Conservation (phyloP, 2,888 invertebrate genomes). For the Epinotia ramella region DNA sequence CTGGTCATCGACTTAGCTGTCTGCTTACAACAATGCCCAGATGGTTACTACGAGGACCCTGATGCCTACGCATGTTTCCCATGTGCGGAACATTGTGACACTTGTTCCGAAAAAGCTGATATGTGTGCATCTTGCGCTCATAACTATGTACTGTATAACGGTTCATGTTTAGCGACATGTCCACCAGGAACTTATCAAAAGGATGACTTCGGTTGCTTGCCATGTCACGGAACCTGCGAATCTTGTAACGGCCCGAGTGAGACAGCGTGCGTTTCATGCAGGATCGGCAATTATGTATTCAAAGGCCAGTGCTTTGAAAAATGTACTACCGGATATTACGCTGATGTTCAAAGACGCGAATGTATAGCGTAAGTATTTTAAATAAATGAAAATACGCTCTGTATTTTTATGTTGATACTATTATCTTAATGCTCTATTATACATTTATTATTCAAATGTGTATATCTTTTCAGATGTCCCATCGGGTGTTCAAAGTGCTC, state of each 20-base stretch:
- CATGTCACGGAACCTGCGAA: conserved; percentile 92
- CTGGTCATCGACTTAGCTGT: conserved; percentile 93
- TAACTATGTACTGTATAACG: conserved; percentile 93
- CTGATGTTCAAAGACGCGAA: conserved; percentile 91
- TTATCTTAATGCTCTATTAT: neutral
- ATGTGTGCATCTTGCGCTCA: conserved; percentile 95
- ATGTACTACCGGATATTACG: conserved; percentile 90
- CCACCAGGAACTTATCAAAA: conserved; percentile 94
- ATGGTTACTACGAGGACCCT: conserved; percentile 93
- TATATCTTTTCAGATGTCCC: conserved; percentile 85
- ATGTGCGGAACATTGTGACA: conserved; percentile 94
- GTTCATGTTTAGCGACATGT: conserved; percentile 94
- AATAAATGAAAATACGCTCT: neutral
- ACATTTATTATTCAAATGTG: conserved; percentile 6
- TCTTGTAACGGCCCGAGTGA: conserved; percentile 92
- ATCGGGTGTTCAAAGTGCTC: conserved; percentile 91
- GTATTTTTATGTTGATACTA: neutral
- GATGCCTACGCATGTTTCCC: conserved; percentile 93
- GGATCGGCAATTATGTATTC: conserved; percentile 88
- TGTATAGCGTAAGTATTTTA: conserved; percentile 86
- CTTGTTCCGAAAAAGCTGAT: conserved; percentile 93
- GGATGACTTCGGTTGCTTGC: conserved; percentile 92
- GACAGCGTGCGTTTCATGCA: conserved; percentile 92
- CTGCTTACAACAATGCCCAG: conserved; percentile 94
- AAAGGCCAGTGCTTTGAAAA: conserved; percentile 89